Evolutionary conservation across 2,797 vertebrate genomes (phyloP), one percentile per base, ranked within the genome.

Genomic region (Synanceia verrucosa): DNA sequence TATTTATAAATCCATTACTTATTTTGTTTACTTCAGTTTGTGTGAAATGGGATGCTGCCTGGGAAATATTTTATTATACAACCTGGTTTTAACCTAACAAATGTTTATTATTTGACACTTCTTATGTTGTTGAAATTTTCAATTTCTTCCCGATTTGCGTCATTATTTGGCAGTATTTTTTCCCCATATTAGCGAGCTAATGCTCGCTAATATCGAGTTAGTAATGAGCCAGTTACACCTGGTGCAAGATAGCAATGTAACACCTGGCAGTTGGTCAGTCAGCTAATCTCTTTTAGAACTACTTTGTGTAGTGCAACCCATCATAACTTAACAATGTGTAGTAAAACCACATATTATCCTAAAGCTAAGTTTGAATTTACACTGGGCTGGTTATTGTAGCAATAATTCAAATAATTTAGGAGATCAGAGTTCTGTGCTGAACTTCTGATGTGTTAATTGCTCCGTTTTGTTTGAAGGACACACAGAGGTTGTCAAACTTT

Each of bases 391-490:
- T 19, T 56, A n/a, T n/a, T 39, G 33, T 23, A 33, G 8, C 2
- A 9, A 34, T 24, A 36, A 0, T 39, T 55, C 9, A 51, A 73
- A 48, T 31, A 16, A 43, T 34, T 8, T 41, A 64, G 2, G 43
- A 26, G n/a, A 41, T 69, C n/a, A 66, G 37, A 41, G 9, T 21
- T 51, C 19, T n/a, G n/a, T 1, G 8, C 9, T 41, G 9, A 24
- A 44, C 6, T 57, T 57, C 23, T 12, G 39, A 33, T 24, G 10
- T 2, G 0, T 23, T 36, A 34, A 60, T 51, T 28, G 4, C 33
- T 60, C 1, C 36, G 28, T 78, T 67, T 37, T 60, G 51, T 70
- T 60, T 80, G 62, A 78, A 83, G 41, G 75, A 16, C 57, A 79
- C 33, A 65, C 46, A 48, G 55, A 47, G 72, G 60, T 83, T 79